These are phyloP conservation scores for Oscheius sp. DNA, from an alignment of 2,888 invertebrate genomes.

Conservation along the genomic window DNA sequence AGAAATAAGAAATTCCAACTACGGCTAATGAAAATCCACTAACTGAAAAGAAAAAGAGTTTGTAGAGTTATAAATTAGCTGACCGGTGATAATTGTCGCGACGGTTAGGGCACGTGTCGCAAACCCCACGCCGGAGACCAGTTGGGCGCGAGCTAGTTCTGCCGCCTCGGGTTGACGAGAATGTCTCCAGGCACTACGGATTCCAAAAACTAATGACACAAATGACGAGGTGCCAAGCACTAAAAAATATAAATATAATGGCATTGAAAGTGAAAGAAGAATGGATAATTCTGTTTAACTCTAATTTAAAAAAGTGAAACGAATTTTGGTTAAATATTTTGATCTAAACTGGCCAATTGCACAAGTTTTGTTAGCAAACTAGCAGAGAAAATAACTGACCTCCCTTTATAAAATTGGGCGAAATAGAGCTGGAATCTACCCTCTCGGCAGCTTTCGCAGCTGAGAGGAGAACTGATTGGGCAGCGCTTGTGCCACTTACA, in stretches of 20 bases:
- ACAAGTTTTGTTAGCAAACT: background rate
- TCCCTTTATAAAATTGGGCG: conserved; percentile 33
- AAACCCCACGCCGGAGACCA: conserved; percentile 65
- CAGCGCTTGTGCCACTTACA: conserved; percentile 19
- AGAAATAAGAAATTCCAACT: conserved; percentile 59
- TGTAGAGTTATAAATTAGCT: background rate
- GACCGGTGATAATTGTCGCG: conserved; percentile 63
- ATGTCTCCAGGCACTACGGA: conserved; percentile 55
- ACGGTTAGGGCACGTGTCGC: conserved; percentile 63
- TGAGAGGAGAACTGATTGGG: conserved; percentile 29
- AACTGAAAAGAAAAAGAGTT: conserved; percentile 30
- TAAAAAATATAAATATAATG: no score
- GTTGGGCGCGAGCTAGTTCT: conserved; percentile 44
- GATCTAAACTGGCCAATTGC: background rate
- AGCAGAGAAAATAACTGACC: conserved; percentile 24
- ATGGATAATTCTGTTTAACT: no score
- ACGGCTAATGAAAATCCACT: conserved; percentile 64
- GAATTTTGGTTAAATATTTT: background rate
- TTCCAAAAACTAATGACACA: conserved; percentile 41
- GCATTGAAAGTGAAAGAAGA: no score
- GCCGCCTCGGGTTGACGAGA: conserved; percentile 52
- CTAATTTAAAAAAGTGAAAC: background rate
- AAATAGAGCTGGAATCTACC: conserved; percentile 28
- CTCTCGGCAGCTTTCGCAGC: conserved; percentile 27
- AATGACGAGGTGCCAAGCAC: conserved; percentile 52